Base-by-base conservation (phyloP, 2,888 invertebrate genomes). In the Drosophila prolongata region DNA sequence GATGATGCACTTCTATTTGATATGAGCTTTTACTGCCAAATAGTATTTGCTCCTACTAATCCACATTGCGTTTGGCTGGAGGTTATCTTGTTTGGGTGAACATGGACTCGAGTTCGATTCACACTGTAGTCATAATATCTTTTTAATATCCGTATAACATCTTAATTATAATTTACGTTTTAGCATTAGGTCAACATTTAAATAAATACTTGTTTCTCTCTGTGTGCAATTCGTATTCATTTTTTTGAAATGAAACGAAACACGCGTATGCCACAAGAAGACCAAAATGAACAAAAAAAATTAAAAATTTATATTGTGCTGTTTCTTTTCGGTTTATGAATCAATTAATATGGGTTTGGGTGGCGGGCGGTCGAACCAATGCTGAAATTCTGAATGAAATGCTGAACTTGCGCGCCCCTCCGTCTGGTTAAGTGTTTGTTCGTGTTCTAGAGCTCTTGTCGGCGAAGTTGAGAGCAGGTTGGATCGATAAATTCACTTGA, bases 391-490 rank as follows among this genome's bases (percentile, higher is more conserved):
- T 75, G 61, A 81, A 71, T 75, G 66, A 84, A 86, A 68, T 70
- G 69, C 70, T 77, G 61, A 75, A 74, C 77, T 76, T 73, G 61
- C 61, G 75, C 61, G 49, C 76, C 79, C 76, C 60, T 62, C 60
- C 46, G 57, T 49, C 50, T 59, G 40, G 53, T 61, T 77, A 68
- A 87, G 82, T 85, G 82, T 67, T 67, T 79, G 85, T 84, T 84
- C 85, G 77, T 87, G 87, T 75, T 84, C 75, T 79, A 85, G 82
- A 79, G 87, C 69, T 81, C 82, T 69, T 71, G 62, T 53, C 59
- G 71, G 59, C 40, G 53, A 65, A 64, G 71, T 66, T 70, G 42
- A 50, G 52, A 58, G 57, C 53, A 65, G 56, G 71, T 67, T 65
- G 27, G 77, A 52, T 67, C 62, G 40, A 79, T 62, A 40, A 42